phyloP scores from a whole-genome alignment of 2,797 vertebrate genomes.

The Ptychadena robeensis region DNA sequence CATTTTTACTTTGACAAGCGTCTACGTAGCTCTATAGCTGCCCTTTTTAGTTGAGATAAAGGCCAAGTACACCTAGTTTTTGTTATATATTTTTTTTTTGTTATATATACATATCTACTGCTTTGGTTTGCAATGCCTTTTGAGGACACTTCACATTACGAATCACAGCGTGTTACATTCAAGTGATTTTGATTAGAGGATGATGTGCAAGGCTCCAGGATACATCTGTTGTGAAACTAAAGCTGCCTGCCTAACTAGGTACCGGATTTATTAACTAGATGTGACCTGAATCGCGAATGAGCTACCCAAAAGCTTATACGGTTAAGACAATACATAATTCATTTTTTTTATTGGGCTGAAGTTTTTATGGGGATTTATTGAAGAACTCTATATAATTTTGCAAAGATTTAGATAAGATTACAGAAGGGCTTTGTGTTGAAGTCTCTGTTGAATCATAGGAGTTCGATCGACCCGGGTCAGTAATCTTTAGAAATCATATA shows the following conservation, averaged over 20 bases:
- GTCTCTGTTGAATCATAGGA: conserved; percentile 11
- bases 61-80: too few relatives aligned
- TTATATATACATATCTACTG: not conserved
- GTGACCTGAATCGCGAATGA: conserved; percentile 34
- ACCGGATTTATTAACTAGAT: conserved; percentile 45
- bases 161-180: conserved; percentile 65
- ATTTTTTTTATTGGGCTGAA: conserved; percentile 37
- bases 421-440: conserved; percentile 22
- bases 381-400: conserved; percentile 26
- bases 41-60: too few relatives aligned
- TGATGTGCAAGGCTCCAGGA: conserved; percentile 37
- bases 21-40: not conserved
- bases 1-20: not conserved
- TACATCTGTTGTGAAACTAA: conserved; percentile 29
- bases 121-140: conserved; percentile 20
- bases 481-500: not conserved
- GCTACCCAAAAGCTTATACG: not conserved
- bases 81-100: too few relatives aligned
- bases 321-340: conserved; percentile 28
- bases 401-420: conserved; percentile 43
- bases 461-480: conserved; percentile 10
- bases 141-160: conserved; percentile 8
- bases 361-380: conserved; percentile 36
- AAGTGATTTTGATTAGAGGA: conserved; percentile 67
- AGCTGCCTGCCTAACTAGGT: conserved; percentile 17